Percentiles rank a stretch among this genome's conserved stretches.
Evolutionary conservation across 2,888 invertebrate species (phyloP).

Genomic region (Gastrophysa polygoni): DNA sequence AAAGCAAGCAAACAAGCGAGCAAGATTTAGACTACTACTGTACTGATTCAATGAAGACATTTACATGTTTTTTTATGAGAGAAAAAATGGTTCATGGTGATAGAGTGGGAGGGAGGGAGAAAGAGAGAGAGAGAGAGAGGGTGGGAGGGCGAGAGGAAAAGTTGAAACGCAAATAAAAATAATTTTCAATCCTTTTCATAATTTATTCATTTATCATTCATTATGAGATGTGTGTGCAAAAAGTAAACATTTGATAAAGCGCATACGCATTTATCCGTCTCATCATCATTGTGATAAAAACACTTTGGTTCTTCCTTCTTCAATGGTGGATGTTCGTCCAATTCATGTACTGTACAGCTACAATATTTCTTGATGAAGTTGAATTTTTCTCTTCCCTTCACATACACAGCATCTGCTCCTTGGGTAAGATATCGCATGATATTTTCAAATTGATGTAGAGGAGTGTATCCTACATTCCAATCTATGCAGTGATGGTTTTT

Average conservation of each 20-base stretch:
- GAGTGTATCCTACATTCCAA: slow-evolving; percentile 4
- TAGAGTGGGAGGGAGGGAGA: no score
- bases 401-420: slow-evolving; percentile 3
- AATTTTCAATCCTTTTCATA: neutral
- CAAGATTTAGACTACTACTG: neutral
- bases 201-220: neutral
- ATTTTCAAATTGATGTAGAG: neutral
- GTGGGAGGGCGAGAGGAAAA: neutral
- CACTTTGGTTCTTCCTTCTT: neutral
- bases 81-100: neutral
- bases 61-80: neutral
- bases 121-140: no score
- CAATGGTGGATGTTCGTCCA: slow-evolving; percentile 3
- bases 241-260: neutral
- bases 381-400: slow-evolving; percentile 7
- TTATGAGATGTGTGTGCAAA: neutral
- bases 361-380: slow-evolving; percentile 7
- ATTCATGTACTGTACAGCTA: neutral
- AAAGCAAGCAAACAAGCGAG: no score
- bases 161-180: neutral
- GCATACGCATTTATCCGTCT: neutral
- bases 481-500: slow-evolving; percentile 8
- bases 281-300: neutral
- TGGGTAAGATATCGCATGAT: neutral
- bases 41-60: slow-evolving; percentile 2